Evolutionary conservation across 2,888 invertebrate species (phyloP).

Genomic region (Spodoptera littoralis): DNA sequence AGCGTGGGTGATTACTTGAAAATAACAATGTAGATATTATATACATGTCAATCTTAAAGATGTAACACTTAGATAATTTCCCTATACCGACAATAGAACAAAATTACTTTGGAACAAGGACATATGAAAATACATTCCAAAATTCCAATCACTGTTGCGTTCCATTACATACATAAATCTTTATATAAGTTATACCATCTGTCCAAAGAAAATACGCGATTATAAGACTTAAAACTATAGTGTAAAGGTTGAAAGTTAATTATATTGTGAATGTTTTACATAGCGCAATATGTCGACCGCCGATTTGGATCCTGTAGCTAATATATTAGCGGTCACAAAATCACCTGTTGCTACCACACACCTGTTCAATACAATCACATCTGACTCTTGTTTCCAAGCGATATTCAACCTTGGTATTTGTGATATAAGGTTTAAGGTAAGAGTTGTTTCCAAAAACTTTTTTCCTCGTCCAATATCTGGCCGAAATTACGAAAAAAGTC

Average conservation of each 20-base stretch:
- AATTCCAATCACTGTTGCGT: constrained; percentile 65
- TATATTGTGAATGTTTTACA: constrained; percentile 58
- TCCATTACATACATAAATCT: constrained; percentile 60
- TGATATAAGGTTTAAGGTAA: constrained; percentile 39
- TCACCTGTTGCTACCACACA: constrained; percentile 85
- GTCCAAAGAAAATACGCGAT: constrained; percentile 56
- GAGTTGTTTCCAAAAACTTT: constrained; percentile 53
- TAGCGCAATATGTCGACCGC: constrained; percentile 79
- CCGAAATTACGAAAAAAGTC: constrained; percentile 71
- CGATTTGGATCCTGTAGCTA: constrained; percentile 81
- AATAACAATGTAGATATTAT: constrained; percentile 22
- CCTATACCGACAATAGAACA: constrained; percentile 41
- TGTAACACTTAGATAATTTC: constrained; percentile 56
- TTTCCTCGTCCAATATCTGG: constrained; percentile 67
- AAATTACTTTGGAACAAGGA: constrained; percentile 54
- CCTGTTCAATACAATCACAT: constrained; percentile 87
- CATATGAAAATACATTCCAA: constrained; percentile 61
- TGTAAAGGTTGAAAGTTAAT: constrained; percentile 50
- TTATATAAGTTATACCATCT: constrained; percentile 69
- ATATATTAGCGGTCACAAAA: constrained; percentile 85
- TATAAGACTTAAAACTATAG: constrained; percentile 42
- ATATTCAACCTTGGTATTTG: constrained; percentile 54
- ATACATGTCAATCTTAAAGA: constrained; percentile 40
- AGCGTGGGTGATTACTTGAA: constrained; percentile 30
- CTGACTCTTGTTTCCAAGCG: constrained; percentile 64